Conservation (phyloP, 2,113 vertebrate genomes). For the Nothocercus julius region DNA sequence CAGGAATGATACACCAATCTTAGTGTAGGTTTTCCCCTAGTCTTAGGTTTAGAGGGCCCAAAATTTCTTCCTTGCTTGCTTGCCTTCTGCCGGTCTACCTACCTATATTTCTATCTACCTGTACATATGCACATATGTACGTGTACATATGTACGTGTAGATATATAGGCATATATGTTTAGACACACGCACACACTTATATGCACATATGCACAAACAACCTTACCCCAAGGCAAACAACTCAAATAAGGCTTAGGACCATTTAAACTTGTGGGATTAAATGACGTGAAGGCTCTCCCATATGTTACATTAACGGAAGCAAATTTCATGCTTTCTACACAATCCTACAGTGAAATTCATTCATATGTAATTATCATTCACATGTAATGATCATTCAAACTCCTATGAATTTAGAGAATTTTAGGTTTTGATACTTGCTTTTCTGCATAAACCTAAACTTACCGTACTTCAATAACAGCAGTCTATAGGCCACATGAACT, state of each 20-base stretch:
- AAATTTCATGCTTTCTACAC: not conserved
- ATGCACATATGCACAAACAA: fast-evolving
- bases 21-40: not conserved
- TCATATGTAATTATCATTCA: not conserved
- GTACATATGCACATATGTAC: not conserved
- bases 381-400: not conserved
- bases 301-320: not conserved
- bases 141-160: not conserved
- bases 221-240: not conserved
- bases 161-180: not conserved
- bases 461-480: not conserved
- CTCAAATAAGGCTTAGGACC: not conserved
- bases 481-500: not conserved
- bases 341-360: fast-evolving
- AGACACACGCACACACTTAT: not conserved
- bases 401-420: not conserved
- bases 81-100: not conserved
- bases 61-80: not conserved
- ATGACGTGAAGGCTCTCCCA: not conserved
- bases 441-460: not conserved
- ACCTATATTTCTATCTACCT: not conserved
- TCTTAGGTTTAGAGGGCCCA: not conserved
- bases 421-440: not conserved
- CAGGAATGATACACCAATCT: not conserved
- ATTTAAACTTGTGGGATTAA: not conserved